A percentile compares a stretch with the other conserved stretches of the same genome.
These are phyloP conservation scores for Anniella stebbinsi DNA, from an alignment of 2,797 vertebrate species.

Conservation along the genomic window DNA sequence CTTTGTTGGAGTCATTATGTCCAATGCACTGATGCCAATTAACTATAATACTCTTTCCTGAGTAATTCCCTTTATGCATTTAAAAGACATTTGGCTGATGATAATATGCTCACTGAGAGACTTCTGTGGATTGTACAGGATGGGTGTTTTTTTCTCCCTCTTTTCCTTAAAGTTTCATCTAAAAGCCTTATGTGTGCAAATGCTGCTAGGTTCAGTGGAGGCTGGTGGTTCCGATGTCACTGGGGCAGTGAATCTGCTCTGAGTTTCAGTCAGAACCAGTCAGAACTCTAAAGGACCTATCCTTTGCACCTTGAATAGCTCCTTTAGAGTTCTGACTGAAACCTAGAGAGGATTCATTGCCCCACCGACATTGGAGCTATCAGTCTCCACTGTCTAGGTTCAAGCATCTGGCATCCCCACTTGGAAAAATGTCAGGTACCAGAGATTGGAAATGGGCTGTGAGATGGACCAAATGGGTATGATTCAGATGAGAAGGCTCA, in stretches of 20 bases:
- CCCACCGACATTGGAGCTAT: too few relatives aligned
- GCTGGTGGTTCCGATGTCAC: too few relatives aligned
- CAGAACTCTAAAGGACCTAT: too few relatives aligned
- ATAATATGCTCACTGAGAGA: not conserved
- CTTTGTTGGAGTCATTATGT: slow-evolving; percentile 19
- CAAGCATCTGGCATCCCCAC: not conserved
- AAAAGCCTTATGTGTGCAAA: not conserved
- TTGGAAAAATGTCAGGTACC: not conserved
- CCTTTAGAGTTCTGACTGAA: too few relatives aligned
- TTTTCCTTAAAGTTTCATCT: not conserved
- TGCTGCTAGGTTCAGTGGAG: not conserved
- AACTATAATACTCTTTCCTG: slow-evolving; percentile 32
- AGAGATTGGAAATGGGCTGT: not conserved
- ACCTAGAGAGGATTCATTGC: too few relatives aligned
- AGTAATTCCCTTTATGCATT: not conserved
- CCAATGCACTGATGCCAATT: slow-evolving; percentile 21
- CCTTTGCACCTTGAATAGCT: too few relatives aligned
- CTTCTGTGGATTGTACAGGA: not conserved
- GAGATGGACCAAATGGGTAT: not conserved
- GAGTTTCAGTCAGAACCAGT: too few relatives aligned
- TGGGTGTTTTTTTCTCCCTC: not conserved
- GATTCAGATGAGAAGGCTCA: too few relatives aligned
- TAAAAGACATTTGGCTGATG: slow-evolving; percentile 7
- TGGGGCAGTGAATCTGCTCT: too few relatives aligned
- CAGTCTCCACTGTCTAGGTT: too few relatives aligned